Evolutionary conservation across 2,113 vertebrate genomes (phyloP).

Genomic region (Nothobranchius furzeri): DNA sequence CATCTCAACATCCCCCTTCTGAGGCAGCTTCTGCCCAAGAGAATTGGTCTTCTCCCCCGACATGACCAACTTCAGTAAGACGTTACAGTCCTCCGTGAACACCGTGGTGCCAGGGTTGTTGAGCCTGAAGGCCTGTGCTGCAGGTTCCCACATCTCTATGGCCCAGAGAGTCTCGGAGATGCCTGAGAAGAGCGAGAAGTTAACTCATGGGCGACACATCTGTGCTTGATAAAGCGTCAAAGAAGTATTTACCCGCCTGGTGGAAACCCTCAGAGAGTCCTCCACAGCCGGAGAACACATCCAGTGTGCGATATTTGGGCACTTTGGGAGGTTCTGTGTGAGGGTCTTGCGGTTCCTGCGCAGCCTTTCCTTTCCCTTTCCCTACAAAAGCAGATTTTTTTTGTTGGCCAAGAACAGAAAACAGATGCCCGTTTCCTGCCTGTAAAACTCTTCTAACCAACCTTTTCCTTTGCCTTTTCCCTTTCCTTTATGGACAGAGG

Average conservation of each 20-base stretch:
- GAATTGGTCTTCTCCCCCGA: conserved; percentile 89
- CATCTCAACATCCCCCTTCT: conserved; percentile 97
- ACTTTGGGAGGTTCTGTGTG: conserved; percentile 65
- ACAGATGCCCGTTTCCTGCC: accelerated
- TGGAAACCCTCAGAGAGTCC: conserved; percentile 96
- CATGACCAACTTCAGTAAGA: conserved; percentile 95
- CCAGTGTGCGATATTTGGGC: conserved; percentile 87
- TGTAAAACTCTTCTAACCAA: conserved; percentile 34
- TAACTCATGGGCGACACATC: neutral
- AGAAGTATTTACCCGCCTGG: conserved; percentile 85
- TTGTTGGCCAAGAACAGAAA: neutral
- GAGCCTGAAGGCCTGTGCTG: conserved; percentile 93
- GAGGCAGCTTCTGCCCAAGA: conserved; percentile 90
- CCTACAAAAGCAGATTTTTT: conserved; percentile 65
- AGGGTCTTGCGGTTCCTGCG: conserved; percentile 76
- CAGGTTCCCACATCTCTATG: conserved; percentile 98
- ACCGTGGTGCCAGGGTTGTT: conserved; percentile 92
- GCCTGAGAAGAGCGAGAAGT: conserved; percentile 31
- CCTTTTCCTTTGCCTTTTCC: conserved; percentile 97
- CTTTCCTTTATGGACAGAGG: conserved; percentile 87
- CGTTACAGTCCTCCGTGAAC: conserved; percentile 97
- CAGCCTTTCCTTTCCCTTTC: conserved; percentile 84
- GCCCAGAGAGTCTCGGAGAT: conserved; percentile 90
- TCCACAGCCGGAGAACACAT: conserved; percentile 96
- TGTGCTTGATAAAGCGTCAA: neutral